Conservation (phyloP, 1,140 invertebrate species). For the Plodia interpunctella region DNA sequence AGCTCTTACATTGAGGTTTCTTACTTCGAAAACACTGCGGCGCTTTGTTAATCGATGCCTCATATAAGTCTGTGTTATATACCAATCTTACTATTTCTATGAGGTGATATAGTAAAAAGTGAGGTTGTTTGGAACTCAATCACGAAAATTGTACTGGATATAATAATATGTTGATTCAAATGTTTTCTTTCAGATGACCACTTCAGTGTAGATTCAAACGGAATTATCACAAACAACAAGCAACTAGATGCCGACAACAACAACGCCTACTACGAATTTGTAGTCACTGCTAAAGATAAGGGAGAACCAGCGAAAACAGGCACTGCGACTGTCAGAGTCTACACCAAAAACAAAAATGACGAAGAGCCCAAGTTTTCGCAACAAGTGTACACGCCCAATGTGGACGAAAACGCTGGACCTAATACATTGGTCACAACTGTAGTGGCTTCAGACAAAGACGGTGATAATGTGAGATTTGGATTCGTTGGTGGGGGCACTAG, state of each 20-base stretch:
- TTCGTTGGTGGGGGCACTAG: conserved; percentile 93
- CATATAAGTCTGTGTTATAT: too few species aligned
- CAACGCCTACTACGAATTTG: conserved; percentile 96
- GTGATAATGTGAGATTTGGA: conserved; percentile 95
- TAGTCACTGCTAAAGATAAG: conserved; percentile 94
- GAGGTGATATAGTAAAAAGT: too few species aligned
- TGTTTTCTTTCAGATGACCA: conserved; percentile 86
- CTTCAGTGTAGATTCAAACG: conserved; percentile 93
- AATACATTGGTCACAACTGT: conserved; percentile 96
- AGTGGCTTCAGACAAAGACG: conserved; percentile 96
- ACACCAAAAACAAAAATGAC: conserved; percentile 97
- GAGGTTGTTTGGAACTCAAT: too few species aligned
- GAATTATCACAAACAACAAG: conserved; percentile 94
- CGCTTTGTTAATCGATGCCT: too few species aligned
- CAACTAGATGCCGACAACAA: conserved; percentile 96
- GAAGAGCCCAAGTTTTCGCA: conserved; percentile 97
- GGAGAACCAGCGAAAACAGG: conserved; percentile 94
- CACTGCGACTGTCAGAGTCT: conserved; percentile 93
- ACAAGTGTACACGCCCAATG: conserved; percentile 96
- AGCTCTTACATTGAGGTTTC: too few species aligned
- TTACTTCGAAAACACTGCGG: too few species aligned
- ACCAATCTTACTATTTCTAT: too few species aligned
- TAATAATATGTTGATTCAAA: too few species aligned
- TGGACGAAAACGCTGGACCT: conserved; percentile 96
- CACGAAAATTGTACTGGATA: too few species aligned